Evolutionary conservation across 2,113 vertebrate genomes (phyloP).

Genomic region (Cromileptes altivelis): DNA sequence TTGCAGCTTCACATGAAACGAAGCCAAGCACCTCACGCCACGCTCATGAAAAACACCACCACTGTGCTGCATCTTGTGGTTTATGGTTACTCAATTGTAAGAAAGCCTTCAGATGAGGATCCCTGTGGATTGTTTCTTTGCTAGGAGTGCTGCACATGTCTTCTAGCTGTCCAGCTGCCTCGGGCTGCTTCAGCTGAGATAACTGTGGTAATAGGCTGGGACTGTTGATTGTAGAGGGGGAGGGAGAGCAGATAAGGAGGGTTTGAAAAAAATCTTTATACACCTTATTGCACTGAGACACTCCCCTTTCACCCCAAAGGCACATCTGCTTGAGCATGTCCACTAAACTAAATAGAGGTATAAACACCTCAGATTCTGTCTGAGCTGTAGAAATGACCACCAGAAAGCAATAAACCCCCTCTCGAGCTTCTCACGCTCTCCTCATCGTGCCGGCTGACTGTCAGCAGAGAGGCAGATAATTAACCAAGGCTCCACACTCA

Average conservation of each 20-base stretch:
- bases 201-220: slow-evolving; percentile 45
- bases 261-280: slow-evolving; percentile 29
- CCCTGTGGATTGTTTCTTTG: slow-evolving; percentile 21
- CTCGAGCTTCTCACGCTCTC: slow-evolving; percentile 23
- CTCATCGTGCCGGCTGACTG: slow-evolving; percentile 15
- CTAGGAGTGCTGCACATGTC: slow-evolving; percentile 8
- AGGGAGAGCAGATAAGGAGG: slow-evolving; percentile 38
- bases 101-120: slow-evolving; percentile 9
- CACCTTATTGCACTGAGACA: slow-evolving; percentile 13
- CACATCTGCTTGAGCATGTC: slow-evolving; percentile 22
- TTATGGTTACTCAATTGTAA: background rate
- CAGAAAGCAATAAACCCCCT: slow-evolving; percentile 13
- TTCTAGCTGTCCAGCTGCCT: slow-evolving; percentile 38
- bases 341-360: slow-evolving; percentile 30
- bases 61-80: background rate
- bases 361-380: slow-evolving; percentile 29
- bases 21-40: background rate
- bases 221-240: slow-evolving; percentile 14
- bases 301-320: slow-evolving; percentile 11
- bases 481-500: slow-evolving; percentile 6
- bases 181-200: slow-evolving; percentile 47
- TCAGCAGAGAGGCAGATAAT: slow-evolving; percentile 43
- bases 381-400: slow-evolving; percentile 36
- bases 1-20: slow-evolving; percentile 24
- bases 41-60: slow-evolving; percentile 9